Percentiles rank a stretch among this genome's conserved stretches.
Evolutionary conservation across 2,888 invertebrate genomes (phyloP).

Genomic region (Oscheius sp.): DNA sequence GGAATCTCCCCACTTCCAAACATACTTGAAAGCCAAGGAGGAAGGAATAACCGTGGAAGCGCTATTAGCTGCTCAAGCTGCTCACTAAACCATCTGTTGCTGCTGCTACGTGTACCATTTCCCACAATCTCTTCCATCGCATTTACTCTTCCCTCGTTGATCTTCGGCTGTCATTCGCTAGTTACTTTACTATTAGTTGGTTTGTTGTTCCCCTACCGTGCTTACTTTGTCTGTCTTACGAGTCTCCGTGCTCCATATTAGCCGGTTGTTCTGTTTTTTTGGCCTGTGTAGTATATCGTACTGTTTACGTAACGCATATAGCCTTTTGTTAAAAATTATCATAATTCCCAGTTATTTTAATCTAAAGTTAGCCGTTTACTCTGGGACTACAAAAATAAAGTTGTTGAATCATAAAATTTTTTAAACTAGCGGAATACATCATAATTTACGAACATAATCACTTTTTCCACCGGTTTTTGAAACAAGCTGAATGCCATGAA

Average conservation of each 20-base stretch:
- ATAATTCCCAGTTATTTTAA: neutral
- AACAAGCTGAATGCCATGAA: constrained; percentile 56
- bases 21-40: constrained; percentile 51
- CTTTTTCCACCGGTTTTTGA: constrained; percentile 66
- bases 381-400: constrained; percentile 6
- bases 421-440: neutral
- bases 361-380: neutral
- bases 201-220: neutral
- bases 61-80: constrained; percentile 33
- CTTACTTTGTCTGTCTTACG: constrained; percentile 25
- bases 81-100: constrained; percentile 6
- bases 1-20: constrained; percentile 60
- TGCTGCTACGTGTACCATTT: constrained; percentile 5
- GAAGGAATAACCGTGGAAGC: constrained; percentile 50
- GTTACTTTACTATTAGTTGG: constrained; percentile 15
- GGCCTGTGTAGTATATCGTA: constrained; percentile 26
- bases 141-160: constrained; percentile 2
- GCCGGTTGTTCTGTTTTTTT: constrained; percentile 26
- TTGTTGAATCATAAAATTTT: neutral
- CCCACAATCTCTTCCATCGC: constrained; percentile 10
- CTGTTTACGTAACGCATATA: constrained; percentile 17
- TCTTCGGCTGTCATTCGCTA: neutral
- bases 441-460: constrained; percentile 35
- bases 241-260: constrained; percentile 26
- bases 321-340: neutral